Evolutionary conservation across 2,113 vertebrate species (phyloP).

Genomic region (Pelodiscus sinensis): DNA sequence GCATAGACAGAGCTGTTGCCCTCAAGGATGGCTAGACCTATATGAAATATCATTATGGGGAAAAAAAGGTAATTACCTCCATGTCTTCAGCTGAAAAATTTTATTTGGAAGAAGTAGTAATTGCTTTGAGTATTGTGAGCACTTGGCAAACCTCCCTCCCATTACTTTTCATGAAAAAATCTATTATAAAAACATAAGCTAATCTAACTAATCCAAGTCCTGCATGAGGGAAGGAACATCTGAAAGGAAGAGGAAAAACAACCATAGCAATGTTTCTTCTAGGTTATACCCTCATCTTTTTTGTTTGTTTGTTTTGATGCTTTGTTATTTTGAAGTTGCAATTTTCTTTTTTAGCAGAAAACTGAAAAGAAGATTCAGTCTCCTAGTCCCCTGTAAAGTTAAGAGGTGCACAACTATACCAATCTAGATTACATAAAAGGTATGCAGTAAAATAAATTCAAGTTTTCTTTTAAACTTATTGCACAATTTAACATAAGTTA

Average conservation of each 20-base stretch:
- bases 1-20: constrained; percentile 14
- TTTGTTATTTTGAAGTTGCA: neutral
- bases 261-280: neutral
- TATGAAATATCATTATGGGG: neutral
- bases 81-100: constrained; percentile 30
- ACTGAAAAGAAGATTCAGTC: constrained; percentile 6
- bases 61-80: constrained; percentile 21
- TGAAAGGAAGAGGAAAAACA: neutral
- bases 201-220: neutral
- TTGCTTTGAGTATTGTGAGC: neutral
- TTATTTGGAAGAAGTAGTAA: constrained; percentile 14
- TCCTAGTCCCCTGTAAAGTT: constrained; percentile 17
- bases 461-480: constrained; percentile 57
- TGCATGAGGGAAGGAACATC: neutral
- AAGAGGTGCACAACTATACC: neutral
- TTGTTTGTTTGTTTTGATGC: neutral
- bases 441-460: constrained; percentile 53
- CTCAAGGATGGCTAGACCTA: constrained; percentile 40
- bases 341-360: neutral
- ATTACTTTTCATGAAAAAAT: neutral
- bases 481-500: constrained; percentile 54
- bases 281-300: neutral
- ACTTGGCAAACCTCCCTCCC: neutral
- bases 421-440: constrained; percentile 27
- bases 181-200: constrained; percentile 1